Conservation (phyloP, 23 tunicate species). For the Trididemnum nubilum region DNA sequence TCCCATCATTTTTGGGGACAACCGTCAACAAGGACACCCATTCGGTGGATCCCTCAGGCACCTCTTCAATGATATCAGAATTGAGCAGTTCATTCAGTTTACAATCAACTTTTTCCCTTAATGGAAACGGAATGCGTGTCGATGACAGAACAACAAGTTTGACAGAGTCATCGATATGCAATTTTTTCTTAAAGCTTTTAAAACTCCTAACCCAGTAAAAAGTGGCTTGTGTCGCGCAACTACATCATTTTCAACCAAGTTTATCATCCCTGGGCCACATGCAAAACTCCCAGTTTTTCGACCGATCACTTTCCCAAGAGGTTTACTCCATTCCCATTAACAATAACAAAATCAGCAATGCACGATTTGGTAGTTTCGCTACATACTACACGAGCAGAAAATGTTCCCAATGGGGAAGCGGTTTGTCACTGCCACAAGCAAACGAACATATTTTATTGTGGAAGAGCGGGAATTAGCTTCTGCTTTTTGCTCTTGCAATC, state of each 20-base stretch:
- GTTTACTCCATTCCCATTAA: background rate
- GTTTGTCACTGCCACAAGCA: slow-evolving; percentile 11
- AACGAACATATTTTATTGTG: background rate
- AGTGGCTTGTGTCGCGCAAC: background rate
- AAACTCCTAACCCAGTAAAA: slow-evolving; percentile 2
- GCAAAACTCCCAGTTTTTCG: background rate
- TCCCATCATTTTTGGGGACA: slow-evolving; percentile 22
- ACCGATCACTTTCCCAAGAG: slow-evolving; percentile 4
- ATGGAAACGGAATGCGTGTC: slow-evolving; percentile 22
- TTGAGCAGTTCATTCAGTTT: slow-evolving; percentile 27
- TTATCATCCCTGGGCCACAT: slow-evolving; percentile 3
- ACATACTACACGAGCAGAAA: background rate
- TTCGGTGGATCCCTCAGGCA: slow-evolving; percentile 26
- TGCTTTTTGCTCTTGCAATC: background rate
- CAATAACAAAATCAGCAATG: slow-evolving; percentile 27
- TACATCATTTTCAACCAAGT: background rate
- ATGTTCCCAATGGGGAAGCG: slow-evolving; percentile 2
- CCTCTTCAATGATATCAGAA: slow-evolving; percentile 37
- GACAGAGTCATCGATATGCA: slow-evolving; percentile 20
- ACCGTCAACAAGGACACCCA: slow-evolving; percentile 32
- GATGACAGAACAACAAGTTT: slow-evolving; percentile 18
- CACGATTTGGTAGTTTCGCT: background rate
- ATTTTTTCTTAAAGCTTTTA: slow-evolving; percentile 5
- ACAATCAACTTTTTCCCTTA: slow-evolving; percentile 23
- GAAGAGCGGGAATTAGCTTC: background rate